phyloP scores from a whole-genome alignment of 2,113 vertebrate species.

The Pseudorectes ferrugineus region DNA sequence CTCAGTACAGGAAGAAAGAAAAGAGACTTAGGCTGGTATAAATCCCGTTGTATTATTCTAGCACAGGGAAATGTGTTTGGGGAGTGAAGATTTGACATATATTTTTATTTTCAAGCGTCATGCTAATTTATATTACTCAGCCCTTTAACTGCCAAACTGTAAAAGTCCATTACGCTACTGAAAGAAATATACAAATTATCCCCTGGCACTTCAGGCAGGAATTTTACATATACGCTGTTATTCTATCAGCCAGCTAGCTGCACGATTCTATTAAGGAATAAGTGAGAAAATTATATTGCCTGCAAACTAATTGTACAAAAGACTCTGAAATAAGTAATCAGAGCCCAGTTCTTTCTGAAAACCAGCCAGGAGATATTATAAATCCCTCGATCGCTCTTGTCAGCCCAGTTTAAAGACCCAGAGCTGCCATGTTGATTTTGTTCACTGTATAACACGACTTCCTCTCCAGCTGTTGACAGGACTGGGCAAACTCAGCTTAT shows the following conservation, averaged over 20 bases:
- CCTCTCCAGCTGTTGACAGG: slow-evolving; percentile 11
- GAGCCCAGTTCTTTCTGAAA: slow-evolving; percentile 57
- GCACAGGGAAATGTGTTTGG: background rate
- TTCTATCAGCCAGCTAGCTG: slow-evolving; percentile 61
- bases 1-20: background rate
- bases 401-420: slow-evolving; percentile 29
- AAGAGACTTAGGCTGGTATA: background rate
- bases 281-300: slow-evolving; percentile 74
- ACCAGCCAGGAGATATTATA: slow-evolving; percentile 57
- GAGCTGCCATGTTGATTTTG: slow-evolving; percentile 40
- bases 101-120: slow-evolving; percentile 68
- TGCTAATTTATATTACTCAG: slow-evolving; percentile 60
- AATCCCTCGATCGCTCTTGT: slow-evolving; percentile 39
- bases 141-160: slow-evolving; percentile 67
- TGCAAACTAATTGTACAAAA: slow-evolving; percentile 72
- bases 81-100: slow-evolving; percentile 38
- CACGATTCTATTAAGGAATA: slow-evolving; percentile 66
- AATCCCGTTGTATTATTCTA: background rate
- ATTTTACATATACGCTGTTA: slow-evolving; percentile 50
- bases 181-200: slow-evolving; percentile 73
- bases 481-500: background rate
- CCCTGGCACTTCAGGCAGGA: slow-evolving; percentile 55
- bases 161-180: slow-evolving; percentile 68
- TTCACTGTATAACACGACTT: background rate
- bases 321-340: slow-evolving; percentile 65